A percentile compares a stretch with the other conserved stretches of the same genome.
Conservation (phyloP, 2,888 invertebrate genomes). For the Drosophila rellima region DNA sequence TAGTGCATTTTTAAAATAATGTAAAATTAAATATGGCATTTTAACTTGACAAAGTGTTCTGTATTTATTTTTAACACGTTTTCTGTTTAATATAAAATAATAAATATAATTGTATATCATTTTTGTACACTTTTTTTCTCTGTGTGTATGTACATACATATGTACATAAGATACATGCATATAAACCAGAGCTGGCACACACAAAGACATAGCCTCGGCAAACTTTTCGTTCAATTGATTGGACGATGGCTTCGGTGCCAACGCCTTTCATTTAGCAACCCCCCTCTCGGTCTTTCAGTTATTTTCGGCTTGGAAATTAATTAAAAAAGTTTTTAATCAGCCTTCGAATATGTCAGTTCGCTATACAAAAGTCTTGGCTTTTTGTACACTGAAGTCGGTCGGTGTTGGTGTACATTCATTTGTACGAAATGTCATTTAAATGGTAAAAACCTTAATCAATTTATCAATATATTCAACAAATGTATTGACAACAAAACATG, state of each 20-base stretch:
- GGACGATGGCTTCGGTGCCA: slow-evolving; percentile 24
- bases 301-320: slow-evolving; percentile 78
- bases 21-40: too few relatives aligned
- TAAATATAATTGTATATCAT: too few relatives aligned
- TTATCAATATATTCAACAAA: not conserved
- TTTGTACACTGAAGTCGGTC: not conserved
- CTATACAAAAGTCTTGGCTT: slow-evolving; percentile 30
- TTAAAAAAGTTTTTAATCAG: slow-evolving; percentile 84
- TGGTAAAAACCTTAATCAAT: not conserved
- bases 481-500: not conserved
- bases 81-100: too few relatives aligned
- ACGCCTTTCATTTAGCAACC: slow-evolving; percentile 24
- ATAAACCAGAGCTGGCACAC: not conserved
- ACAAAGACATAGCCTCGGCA: slow-evolving; percentile 11
- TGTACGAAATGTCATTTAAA: slow-evolving; percentile 5
- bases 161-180: slow-evolving; percentile 6
- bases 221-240: slow-evolving; percentile 65
- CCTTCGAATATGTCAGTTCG: slow-evolving; percentile 69
- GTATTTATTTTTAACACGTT: too few relatives aligned
- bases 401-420: slow-evolving; percentile 1
- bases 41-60: too few relatives aligned
- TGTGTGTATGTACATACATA: not conserved
- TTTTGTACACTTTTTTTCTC: too few relatives aligned
- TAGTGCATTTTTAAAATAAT: too few relatives aligned
- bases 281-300: slow-evolving; percentile 25